Conservation (phyloP, 2,888 invertebrate genomes). For the Chymomyza amoena region DNA sequence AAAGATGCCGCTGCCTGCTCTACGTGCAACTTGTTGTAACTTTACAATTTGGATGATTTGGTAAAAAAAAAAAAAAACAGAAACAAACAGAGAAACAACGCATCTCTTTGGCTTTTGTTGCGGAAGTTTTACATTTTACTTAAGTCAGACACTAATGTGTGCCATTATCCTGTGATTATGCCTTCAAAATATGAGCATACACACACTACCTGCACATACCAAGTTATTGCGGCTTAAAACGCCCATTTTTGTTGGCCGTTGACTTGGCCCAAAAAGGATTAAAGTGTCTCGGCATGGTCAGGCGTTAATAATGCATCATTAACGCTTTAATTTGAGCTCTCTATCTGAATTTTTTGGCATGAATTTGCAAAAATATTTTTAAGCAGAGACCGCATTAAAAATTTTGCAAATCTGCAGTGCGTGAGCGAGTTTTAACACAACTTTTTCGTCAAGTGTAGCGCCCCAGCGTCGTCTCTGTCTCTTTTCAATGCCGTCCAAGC, state of each 20-base stretch:
- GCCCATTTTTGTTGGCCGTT: slow-evolving; percentile 24
- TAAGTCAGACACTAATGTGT: slow-evolving; percentile 61
- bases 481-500: neutral
- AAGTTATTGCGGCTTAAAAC: slow-evolving; percentile 30
- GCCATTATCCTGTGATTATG: slow-evolving; percentile 74
- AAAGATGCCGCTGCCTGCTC: neutral
- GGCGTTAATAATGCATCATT: slow-evolving; percentile 77
- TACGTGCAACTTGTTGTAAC: neutral
- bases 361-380: slow-evolving; percentile 53
- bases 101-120: neutral
- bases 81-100: neutral
- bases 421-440: neutral
- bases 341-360: slow-evolving; percentile 39
- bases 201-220: neutral
- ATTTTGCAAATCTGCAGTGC: neutral
- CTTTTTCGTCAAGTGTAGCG: neutral
- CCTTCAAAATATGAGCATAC: slow-evolving; percentile 20
- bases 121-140: slow-evolving; percentile 4
- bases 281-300: slow-evolving; percentile 51
- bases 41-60: slow-evolving; percentile 15
- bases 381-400: neutral
- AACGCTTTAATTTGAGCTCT: slow-evolving; percentile 73
- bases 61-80: slow-evolving; percentile 2
- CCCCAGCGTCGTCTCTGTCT: no score
- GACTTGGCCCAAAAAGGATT: slow-evolving; percentile 73